These are phyloP conservation scores for Euglossa dilemma DNA, from an alignment of 1,140 invertebrate species.

Conservation along the genomic window DNA sequence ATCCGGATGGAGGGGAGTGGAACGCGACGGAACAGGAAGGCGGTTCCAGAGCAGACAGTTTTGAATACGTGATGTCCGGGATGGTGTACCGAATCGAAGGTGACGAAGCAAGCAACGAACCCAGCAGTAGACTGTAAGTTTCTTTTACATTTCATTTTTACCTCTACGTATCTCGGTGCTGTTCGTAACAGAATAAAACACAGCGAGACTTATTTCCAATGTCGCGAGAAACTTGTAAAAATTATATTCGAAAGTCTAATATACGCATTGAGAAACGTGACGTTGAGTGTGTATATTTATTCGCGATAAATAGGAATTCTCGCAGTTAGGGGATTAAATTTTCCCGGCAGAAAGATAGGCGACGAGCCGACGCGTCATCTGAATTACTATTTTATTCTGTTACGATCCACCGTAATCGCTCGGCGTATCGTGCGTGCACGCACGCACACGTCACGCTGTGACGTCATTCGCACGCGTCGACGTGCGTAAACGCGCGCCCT, in stretches of 20 bases:
- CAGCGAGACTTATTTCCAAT: too few species aligned
- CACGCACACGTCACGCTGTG: conserved; percentile 51
- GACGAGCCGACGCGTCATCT: neutral
- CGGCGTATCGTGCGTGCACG: conserved; percentile 40
- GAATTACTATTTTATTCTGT: conserved; percentile 45
- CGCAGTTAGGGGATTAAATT: too few species aligned
- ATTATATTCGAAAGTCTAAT: too few species aligned
- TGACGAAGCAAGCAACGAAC: conserved; percentile 95
- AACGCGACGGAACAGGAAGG: conserved; percentile 91
- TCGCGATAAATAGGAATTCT: too few species aligned
- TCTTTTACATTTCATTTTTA: neutral
- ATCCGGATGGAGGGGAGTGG: conserved; percentile 97
- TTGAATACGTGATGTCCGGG: conserved; percentile 99
- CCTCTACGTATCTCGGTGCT: too few species aligned
- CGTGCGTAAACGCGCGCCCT: conserved; percentile 51
- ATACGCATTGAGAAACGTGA: too few species aligned
- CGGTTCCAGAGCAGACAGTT: conserved; percentile 96
- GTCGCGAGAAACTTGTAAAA: too few species aligned
- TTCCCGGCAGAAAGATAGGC: neutral
- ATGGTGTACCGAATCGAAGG: conserved; percentile 99
- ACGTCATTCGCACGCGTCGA: conserved; percentile 51
- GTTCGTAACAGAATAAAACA: conserved; percentile 23
- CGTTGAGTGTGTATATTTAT: too few species aligned
- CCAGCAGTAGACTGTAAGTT: conserved; percentile 90
- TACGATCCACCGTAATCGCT: conserved; percentile 34